These are phyloP conservation scores for Orthonevra nobilis DNA, from an alignment of 2,888 invertebrate species.

Conservation along the genomic window DNA sequence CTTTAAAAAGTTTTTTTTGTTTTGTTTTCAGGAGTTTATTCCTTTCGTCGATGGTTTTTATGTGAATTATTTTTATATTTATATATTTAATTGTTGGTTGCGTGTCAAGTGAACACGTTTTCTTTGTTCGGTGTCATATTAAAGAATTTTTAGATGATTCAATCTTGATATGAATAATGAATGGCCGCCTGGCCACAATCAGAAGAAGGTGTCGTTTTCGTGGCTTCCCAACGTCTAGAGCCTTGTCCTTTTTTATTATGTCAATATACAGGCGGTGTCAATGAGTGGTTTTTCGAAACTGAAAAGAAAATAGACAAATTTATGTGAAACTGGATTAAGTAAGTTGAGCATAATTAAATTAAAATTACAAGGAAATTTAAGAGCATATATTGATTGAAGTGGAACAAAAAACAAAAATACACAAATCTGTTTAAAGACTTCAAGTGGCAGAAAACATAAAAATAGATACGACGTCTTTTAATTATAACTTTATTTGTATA, in stretches of 20 bases:
- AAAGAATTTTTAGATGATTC: slow-evolving; percentile 41
- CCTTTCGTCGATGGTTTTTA: slow-evolving; percentile 30
- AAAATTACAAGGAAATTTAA: slow-evolving; percentile 4
- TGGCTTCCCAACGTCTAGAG: slow-evolving; percentile 30
- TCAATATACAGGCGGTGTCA: background rate
- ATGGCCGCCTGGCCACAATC: slow-evolving; percentile 66
- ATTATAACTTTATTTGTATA: too few species aligned
- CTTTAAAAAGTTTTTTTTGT: background rate
- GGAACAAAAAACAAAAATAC: too few species aligned
- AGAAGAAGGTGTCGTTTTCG: background rate
- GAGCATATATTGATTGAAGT: too few species aligned
- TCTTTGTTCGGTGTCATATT: slow-evolving; percentile 74
- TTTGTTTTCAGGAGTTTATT: slow-evolving; percentile 26
- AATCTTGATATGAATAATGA: slow-evolving; percentile 35
- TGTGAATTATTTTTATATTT: slow-evolving; percentile 3
- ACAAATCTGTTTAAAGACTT: too few species aligned
- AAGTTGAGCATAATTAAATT: slow-evolving; percentile 34
- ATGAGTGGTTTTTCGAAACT: slow-evolving; percentile 25
- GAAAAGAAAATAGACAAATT: slow-evolving; percentile 50
- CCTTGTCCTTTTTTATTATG: slow-evolving; percentile 2
- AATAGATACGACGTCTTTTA: too few species aligned
- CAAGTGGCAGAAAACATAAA: too few species aligned
- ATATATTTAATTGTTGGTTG: slow-evolving; percentile 72
- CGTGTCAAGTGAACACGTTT: slow-evolving; percentile 77
- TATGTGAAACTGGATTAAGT: slow-evolving; percentile 14